phyloP scores from a whole-genome alignment of 2,888 invertebrate genomes.

The Sphaerolaimus hirsutus region DNA sequence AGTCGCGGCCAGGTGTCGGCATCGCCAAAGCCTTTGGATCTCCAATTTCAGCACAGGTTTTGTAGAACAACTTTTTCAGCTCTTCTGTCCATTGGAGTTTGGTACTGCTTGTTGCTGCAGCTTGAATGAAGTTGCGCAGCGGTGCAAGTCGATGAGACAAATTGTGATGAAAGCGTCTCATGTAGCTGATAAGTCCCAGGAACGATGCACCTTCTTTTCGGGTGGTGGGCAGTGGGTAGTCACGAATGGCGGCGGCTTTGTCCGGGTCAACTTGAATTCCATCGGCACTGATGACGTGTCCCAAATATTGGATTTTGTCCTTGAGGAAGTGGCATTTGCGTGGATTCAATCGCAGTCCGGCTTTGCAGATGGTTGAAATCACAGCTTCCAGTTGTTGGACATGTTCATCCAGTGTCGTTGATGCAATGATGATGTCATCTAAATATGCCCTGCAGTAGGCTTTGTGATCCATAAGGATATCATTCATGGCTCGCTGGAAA shows the following conservation, averaged over 20 bases:
- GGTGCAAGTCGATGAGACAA: neutral
- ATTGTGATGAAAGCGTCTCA: conserved; percentile 9
- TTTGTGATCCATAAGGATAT: conserved; percentile 3
- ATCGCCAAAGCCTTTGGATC: neutral
- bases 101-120: neutral
- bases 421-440: conserved; percentile 13
- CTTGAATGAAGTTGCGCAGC: neutral
- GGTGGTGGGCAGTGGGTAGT: conserved; percentile 6
- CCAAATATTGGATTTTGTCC: conserved; percentile 6
- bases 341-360: conserved; percentile 5
- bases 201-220: conserved; percentile 8
- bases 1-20: neutral
- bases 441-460: conserved; percentile 9
- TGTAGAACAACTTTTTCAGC: neutral
- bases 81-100: neutral
- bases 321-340: conserved; percentile 6
- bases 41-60: too few species aligned
- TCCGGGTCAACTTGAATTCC: conserved; percentile 5
- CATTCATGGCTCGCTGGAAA: conserved; percentile 13
- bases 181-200: conserved; percentile 11
- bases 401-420: conserved; percentile 8
- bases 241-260: conserved; percentile 5
- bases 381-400: conserved; percentile 5
- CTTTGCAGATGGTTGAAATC: conserved; percentile 3
- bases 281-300: conserved; percentile 3